A percentile compares a stretch with the other conserved stretches of the same genome.
phyloP scores from a whole-genome alignment of 2,113 vertebrate genomes.

The Mormyrus iriodes region DNA sequence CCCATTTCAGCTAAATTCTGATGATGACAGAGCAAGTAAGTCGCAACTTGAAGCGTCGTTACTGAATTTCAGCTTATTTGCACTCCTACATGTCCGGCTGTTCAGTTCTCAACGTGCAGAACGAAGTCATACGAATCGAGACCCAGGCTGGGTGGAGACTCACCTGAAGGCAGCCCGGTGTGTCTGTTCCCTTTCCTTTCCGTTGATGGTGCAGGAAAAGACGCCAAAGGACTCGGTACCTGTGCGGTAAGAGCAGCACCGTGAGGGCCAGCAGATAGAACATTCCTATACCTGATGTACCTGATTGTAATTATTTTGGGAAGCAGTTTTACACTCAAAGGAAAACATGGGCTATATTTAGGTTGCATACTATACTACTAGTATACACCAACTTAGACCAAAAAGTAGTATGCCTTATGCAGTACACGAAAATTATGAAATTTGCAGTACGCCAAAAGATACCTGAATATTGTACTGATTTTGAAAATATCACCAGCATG shows the following conservation, averaged over 20 bases:
- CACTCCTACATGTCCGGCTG: background rate
- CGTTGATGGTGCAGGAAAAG: constrained; percentile 86
- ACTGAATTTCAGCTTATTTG: background rate
- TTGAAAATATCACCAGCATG: background rate
- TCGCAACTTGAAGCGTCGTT: background rate
- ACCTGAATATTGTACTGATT: background rate
- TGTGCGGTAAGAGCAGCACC: constrained; percentile 35
- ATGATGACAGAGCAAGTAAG: background rate
- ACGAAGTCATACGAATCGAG: background rate
- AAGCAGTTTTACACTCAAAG: background rate
- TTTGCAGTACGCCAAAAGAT: background rate
- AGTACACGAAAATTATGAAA: background rate
- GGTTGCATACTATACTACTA: background rate
- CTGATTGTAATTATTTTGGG: background rate
- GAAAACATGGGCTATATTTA: background rate
- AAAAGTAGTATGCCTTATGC: background rate
- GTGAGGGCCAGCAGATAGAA: constrained; percentile 7
- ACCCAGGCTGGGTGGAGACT: background rate
- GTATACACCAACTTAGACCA: background rate
- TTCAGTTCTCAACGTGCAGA: background rate
- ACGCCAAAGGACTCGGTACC: constrained; percentile 87
- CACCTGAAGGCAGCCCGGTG: constrained; percentile 80
- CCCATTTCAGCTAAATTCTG: background rate
- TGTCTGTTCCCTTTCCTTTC: constrained; percentile 85
- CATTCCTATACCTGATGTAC: background rate